Base-by-base conservation (phyloP, 2,113 vertebrate genomes). In the Crotalus viridis region DNA sequence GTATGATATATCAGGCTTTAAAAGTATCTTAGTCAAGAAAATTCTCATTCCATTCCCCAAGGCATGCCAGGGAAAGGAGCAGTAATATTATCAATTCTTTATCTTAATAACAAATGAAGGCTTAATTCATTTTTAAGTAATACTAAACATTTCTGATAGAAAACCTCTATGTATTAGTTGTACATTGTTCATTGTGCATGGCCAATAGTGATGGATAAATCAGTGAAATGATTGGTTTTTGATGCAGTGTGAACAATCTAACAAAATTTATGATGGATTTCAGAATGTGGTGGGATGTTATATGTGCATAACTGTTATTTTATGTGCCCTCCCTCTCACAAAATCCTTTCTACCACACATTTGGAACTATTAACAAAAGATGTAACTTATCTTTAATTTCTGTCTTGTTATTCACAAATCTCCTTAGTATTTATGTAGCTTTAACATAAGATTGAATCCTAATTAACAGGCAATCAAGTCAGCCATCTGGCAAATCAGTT, bases 391-490 rank as follows among this genome's bases (percentile, higher is more conserved):
- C 61, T 69, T 69, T 90, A 28, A 69, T 69, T 89, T 90, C 59
- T 52, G 46, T 33, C 59, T 33, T 52, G 48, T 54, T 74, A 22
- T 90, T 74, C 46, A 90, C 13, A 48, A 46, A 28, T 57, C 33
- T 64, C 57, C 26, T 89, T 64, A 28, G 24, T 26, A 61, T 89
- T 64, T 89, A 46, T 46, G 46, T 89, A 46, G 57, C 3, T 64
- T 89, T 46, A 59, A 48, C 39, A 89, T 89, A 48, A 89, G 39
- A 89, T 19, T 48, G 89, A 61, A 89, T 89, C 39, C 89, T 89
- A 89, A 89, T 89, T 89, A 89, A 89, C 26, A 46, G 15, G 43
- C 39, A 89, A 64, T 89, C 89, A 90, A 64, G 48, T 24, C 26
- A 90, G 46, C 46, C 43, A 90, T 90, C 39, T 89, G 89, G 89